Evolutionary conservation across 2,113 vertebrate species (phyloP).

Genomic region (Corythornis vintsioides): DNA sequence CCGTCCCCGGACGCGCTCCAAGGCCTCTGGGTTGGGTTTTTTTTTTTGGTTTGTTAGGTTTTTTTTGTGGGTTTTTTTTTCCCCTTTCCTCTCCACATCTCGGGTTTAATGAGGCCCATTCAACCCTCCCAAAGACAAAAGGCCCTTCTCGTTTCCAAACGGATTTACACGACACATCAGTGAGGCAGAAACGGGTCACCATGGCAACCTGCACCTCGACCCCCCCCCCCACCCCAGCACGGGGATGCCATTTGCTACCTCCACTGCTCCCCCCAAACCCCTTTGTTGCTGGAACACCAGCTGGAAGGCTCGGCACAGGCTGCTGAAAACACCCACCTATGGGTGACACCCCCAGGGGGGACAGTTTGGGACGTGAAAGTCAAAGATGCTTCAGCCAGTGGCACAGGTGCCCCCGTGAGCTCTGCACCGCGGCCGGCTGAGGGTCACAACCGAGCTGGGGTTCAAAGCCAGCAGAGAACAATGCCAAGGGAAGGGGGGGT

Average conservation of each 20-base stretch:
- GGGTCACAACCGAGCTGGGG: background rate
- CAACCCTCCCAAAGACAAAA: constrained; percentile 79
- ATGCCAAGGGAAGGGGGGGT: background rate
- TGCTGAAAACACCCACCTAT: background rate
- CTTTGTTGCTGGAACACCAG: background rate
- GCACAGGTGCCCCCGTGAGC: accelerated
- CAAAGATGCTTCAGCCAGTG: accelerated
- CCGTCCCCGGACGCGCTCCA: background rate
- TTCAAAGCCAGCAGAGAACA: background rate
- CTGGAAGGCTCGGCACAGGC: background rate
- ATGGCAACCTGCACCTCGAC: constrained; percentile 77
- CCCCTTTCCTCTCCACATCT: constrained; percentile 23
- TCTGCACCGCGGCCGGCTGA: accelerated
- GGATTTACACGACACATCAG: constrained; percentile 89
- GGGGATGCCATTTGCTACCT: constrained; percentile 36
- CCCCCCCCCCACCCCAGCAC: background rate
- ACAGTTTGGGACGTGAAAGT: background rate
- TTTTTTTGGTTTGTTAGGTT: too few species aligned
- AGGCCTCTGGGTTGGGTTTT: constrained; percentile 27
- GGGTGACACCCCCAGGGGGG: background rate
- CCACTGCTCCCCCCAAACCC: constrained; percentile 3
- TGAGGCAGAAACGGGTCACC: constrained; percentile 86
- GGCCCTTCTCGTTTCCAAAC: constrained; percentile 85
- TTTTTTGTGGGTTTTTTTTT: too few species aligned
- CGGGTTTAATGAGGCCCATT: constrained; percentile 75